phyloP scores from a whole-genome alignment of 2,888 invertebrate genomes.

The Dione vanillae region DNA sequence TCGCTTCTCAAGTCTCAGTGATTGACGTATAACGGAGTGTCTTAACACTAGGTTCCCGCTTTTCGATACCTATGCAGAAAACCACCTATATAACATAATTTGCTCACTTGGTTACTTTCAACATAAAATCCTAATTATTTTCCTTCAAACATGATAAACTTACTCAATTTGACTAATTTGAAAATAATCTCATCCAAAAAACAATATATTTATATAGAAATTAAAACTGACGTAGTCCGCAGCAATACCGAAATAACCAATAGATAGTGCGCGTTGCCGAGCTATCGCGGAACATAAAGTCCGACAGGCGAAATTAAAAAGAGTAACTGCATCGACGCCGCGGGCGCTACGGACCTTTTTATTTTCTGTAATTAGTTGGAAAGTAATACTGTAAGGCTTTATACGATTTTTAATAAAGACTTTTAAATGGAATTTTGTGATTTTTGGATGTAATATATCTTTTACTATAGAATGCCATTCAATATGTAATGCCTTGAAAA shows the following conservation, averaged over 20 bases:
- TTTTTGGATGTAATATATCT: too few relatives aligned
- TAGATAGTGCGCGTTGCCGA: conserved; percentile 41
- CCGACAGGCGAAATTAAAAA: conserved; percentile 65
- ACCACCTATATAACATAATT: too few relatives aligned
- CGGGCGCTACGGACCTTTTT: conserved; percentile 36
- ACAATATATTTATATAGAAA: conserved; percentile 46
- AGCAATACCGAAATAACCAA: conserved; percentile 63
- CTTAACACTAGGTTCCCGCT: too few relatives aligned
- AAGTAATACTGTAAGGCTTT: conserved; percentile 28
- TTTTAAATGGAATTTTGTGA: background rate
- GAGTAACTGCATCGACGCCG: conserved; percentile 45
- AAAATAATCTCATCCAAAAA: too few relatives aligned
- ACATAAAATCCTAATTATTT: too few relatives aligned
- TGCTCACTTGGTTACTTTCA: too few relatives aligned
- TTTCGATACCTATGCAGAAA: too few relatives aligned
- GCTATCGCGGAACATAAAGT: conserved; percentile 65
- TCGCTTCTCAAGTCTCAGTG: too few relatives aligned
- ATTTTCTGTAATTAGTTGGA: conserved; percentile 32
- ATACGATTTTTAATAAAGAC: conserved; percentile 13
- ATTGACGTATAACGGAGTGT: too few relatives aligned
- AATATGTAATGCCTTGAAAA: background rate
- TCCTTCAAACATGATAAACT: too few relatives aligned
- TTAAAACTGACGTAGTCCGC: conserved; percentile 22
- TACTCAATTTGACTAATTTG: too few relatives aligned
- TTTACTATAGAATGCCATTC: too few relatives aligned